These are phyloP conservation scores for Acronicta leporina DNA, from an alignment of 2,888 invertebrate species.

Conservation along the genomic window DNA sequence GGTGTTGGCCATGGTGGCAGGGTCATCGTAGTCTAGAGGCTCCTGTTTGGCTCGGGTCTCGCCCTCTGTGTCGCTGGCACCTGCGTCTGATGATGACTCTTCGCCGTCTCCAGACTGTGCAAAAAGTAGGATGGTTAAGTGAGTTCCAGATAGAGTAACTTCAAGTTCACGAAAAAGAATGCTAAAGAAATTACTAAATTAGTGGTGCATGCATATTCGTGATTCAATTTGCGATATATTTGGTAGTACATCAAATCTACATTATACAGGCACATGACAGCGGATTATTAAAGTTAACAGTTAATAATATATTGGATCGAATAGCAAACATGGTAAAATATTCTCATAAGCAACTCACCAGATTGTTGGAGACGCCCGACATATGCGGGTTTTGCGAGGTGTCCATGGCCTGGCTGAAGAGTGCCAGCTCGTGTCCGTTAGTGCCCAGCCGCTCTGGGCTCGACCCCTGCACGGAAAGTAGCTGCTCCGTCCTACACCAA, in stretches of 20 bases:
- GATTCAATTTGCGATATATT: too few relatives aligned
- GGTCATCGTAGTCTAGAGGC: constrained; percentile 92
- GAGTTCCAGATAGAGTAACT: background rate
- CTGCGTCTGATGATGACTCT: constrained; percentile 95
- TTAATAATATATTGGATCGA: too few relatives aligned
- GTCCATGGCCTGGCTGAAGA: constrained; percentile 94
- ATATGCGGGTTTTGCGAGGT: constrained; percentile 91
- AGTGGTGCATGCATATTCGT: too few relatives aligned
- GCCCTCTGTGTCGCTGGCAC: constrained; percentile 92
- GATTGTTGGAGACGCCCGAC: constrained; percentile 85
- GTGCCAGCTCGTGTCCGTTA: constrained; percentile 91
- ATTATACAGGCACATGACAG: too few relatives aligned
- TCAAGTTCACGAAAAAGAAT: too few relatives aligned
- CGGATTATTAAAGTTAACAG: too few relatives aligned
- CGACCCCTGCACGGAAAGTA: constrained; percentile 79
- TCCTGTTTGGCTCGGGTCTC: constrained; percentile 92
- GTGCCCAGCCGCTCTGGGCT: constrained; percentile 90
- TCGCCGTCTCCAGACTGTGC: constrained; percentile 90
- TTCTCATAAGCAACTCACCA: constrained; percentile 68
- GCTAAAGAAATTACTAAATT: too few relatives aligned
- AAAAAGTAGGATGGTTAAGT: background rate
- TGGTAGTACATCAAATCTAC: too few relatives aligned
- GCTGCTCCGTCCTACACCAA: constrained; percentile 85
- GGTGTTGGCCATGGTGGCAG: constrained; percentile 90
- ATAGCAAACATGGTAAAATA: background rate